These are phyloP conservation scores for Centropus bengalensis DNA, from an alignment of 2,113 vertebrate species.

Conservation along the genomic window DNA sequence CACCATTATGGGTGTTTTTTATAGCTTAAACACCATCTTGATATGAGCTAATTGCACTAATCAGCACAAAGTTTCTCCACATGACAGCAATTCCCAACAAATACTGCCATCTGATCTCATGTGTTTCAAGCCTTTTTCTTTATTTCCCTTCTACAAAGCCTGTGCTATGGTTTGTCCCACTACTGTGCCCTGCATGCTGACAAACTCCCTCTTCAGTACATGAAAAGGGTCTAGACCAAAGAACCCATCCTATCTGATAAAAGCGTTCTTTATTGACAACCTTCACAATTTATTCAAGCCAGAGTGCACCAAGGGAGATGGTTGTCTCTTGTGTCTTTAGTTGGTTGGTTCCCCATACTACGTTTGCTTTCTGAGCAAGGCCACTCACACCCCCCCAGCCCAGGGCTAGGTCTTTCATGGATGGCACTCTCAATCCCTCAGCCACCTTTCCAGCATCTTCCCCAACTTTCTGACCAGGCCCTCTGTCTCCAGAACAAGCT, in stretches of 20 bases:
- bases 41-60: slow-evolving; percentile 37
- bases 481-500: neutral
- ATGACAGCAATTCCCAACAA: neutral
- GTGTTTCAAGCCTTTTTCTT: neutral
- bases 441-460: neutral
- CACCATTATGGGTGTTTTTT: neutral
- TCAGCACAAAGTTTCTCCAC: neutral
- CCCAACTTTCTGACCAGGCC: neutral
- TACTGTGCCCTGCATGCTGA: neutral
- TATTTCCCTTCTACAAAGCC: neutral
- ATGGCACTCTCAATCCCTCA: neutral
- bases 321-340: neutral
- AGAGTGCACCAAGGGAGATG: accelerated
- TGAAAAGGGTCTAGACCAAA: neutral
- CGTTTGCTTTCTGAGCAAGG: neutral
- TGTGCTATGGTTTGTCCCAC: neutral
- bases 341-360: neutral
- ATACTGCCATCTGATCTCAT: neutral
- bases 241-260: neutral
- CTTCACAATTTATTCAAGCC: neutral
- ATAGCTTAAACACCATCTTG: slow-evolving; percentile 26
- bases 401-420: neutral
- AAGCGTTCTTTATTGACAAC: neutral
- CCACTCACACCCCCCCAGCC: neutral
- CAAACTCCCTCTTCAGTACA: neutral